Percentiles rank a stretch among this genome's conserved stretches.
Evolutionary conservation across 2,113 vertebrate genomes (phyloP).

Genomic region (Hippocampus barbouri): DNA sequence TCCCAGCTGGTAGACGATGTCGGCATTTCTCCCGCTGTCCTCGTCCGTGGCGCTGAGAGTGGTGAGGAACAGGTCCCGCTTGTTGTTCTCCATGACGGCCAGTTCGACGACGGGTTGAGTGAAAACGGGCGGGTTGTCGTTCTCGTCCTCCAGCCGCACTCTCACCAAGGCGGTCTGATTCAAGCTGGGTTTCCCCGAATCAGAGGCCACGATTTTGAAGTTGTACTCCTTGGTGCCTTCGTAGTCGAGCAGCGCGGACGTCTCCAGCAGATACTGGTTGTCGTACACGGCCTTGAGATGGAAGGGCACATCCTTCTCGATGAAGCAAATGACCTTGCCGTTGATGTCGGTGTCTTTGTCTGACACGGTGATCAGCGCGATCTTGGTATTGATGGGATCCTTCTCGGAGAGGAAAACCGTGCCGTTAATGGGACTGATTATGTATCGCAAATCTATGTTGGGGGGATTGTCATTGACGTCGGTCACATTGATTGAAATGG

Average conservation of each 20-base stretch:
- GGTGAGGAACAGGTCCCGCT: conserved; percentile 93
- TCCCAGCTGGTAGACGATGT: conserved; percentile 98
- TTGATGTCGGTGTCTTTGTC: conserved; percentile 99
- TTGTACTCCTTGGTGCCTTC: conserved; percentile 99
- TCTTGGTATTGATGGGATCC: conserved; percentile 97
- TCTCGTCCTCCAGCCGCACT: conserved; percentile 96
- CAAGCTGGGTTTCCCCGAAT: conserved; percentile 94
- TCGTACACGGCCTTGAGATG: conserved; percentile 96
- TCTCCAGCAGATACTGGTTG: conserved; percentile 98
- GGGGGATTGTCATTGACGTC: conserved; percentile 99
- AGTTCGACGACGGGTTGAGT: conserved; percentile 98
- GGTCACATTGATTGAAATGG: conserved; percentile 94
- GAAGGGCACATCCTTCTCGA: conserved; percentile 97
- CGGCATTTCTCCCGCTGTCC: conserved; percentile 96
- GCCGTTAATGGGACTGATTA: conserved; percentile 97
- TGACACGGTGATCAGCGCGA: conserved; percentile 95
- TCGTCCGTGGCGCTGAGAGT: conserved; percentile 96
- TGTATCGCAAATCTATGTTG: conserved; percentile 97
- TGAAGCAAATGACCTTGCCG: conserved; percentile 98
- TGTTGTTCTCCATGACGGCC: conserved; percentile 97
- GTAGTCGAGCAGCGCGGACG: conserved; percentile 93
- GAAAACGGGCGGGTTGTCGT: conserved; percentile 98
- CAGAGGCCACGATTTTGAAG: conserved; percentile 98
- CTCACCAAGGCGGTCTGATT: conserved; percentile 96
- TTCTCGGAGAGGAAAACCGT: conserved; percentile 98